Evolutionary conservation across 2,113 vertebrate species (phyloP), one percentile per base, ranked within the genome.

Genomic region (Antechinus stuartii): DNA sequence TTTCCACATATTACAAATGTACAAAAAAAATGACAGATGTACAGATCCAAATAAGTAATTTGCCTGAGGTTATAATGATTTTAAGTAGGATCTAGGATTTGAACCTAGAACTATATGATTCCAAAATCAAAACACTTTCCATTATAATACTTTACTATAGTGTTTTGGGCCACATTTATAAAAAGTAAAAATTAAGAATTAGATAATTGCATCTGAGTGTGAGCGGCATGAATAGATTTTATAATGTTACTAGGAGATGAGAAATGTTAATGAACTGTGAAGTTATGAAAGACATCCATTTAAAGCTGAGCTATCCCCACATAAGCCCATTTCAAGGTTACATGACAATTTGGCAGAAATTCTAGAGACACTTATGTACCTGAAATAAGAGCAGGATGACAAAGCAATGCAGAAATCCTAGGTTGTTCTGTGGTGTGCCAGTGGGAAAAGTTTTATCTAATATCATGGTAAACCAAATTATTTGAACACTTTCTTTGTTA

Each of bases 401-500:
- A 84, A 84, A 84, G 35, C n/a, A 84, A 42, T 76, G 14, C 4
- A 76, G 30, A 76, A 76, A n/a, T 84, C 42, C 7, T 42, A 84
- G n/a, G n/a, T 42, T 42, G 16, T 19, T 84, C n/a, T 84, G 68
- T 84, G 68, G 19, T 84, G 16, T 84, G 61, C 54, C 50, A 92
- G 47, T 53, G 46, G 68, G 89, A 91, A 68, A 96, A 93, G 89
- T 54, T 94, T 0, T 23, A 55, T 90, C 49, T 30, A 93, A 61
- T 89, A 26, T 91, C 6, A 50, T n/a, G 46, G 42, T 56, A 93
- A 57, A 92, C 0, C 26, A 52, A 52, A 52, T 52, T 52, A 93
- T 95, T 95, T 61, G 30, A 96, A 68, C 6, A 94, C 52, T 30
- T 56, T 8, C 26, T 92, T 90, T 7, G 8, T 95, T 96, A 91